phyloP scores from a whole-genome alignment of 2,888 invertebrate species.

The Euclidia mi region DNA sequence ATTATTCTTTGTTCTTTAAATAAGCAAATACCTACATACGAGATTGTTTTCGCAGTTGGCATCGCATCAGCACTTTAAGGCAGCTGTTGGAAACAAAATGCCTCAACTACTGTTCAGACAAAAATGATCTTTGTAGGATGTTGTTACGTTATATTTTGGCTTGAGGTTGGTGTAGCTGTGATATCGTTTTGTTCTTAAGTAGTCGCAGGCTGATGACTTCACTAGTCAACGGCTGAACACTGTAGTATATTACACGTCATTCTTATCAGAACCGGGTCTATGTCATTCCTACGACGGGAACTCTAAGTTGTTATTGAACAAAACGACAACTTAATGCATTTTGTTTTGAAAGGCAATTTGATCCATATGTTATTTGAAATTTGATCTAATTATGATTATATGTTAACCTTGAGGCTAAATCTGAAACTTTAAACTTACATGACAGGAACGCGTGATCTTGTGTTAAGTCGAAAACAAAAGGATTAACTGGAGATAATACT shows the following conservation, averaged over 20 bases:
- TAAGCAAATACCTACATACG: conserved; percentile 35
- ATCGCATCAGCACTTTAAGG: conserved; percentile 53
- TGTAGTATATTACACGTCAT: conserved; percentile 44
- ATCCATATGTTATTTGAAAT: no score
- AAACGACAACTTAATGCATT: neutral
- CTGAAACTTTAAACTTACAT: no score
- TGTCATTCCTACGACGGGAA: conserved; percentile 34
- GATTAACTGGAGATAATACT: no score
- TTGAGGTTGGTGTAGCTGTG: conserved; percentile 6
- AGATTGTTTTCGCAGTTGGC: conserved; percentile 68
- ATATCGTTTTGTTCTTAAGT: conserved; percentile 20
- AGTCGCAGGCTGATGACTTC: conserved; percentile 62
- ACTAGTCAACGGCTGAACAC: conserved; percentile 56
- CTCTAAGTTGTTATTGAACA: conserved; percentile 10
- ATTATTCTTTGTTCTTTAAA: conserved; percentile 45
- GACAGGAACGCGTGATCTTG: no score
- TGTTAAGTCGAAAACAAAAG: no score
- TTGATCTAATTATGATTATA: no score
- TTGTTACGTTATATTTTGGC: conserved; percentile 9
- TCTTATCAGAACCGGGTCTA: conserved; percentile 57
- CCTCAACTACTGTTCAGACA: conserved; percentile 9
- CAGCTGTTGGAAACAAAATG: conserved; percentile 22
- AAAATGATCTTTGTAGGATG: conserved; percentile 6
- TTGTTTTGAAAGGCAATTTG: no score
- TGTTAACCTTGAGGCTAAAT: no score